phyloP scores from a whole-genome alignment of 2,113 vertebrate species.

The Malurus melanocephalus region DNA sequence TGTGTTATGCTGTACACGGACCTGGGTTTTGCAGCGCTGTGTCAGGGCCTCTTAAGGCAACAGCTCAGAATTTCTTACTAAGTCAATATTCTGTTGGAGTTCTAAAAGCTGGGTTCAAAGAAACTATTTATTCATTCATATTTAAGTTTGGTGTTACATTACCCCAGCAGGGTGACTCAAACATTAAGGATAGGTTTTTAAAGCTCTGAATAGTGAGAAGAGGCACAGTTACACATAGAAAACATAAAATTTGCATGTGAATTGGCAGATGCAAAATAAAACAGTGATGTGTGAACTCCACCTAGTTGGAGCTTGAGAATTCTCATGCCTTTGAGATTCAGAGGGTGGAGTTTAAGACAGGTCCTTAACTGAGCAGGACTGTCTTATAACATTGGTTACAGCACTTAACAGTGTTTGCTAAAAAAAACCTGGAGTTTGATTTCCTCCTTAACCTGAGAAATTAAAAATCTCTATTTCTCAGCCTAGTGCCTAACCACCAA shows the following conservation, averaged over 20 bases:
- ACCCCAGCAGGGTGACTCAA: neutral
- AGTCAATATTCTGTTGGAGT: neutral
- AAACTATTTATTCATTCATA: neutral
- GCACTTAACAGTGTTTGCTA: neutral
- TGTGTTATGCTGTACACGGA: neutral
- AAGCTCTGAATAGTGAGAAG: neutral
- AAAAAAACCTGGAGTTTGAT: neutral
- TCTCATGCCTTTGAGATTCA: neutral
- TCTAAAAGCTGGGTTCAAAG: neutral
- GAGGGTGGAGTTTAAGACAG: neutral
- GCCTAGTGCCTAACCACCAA: neutral
- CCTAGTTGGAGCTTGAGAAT: neutral
- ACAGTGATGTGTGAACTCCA: neutral
- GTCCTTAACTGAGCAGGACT: neutral
- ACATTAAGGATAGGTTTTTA: neutral
- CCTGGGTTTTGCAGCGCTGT: neutral
- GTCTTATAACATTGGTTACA: neutral
- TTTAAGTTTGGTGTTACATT: neutral
- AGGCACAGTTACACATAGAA: neutral
- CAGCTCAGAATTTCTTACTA: neutral
- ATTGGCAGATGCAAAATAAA: slow-evolving; percentile 1
- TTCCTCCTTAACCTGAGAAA: neutral
- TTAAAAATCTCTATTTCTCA: neutral
- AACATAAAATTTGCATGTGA: slow-evolving; percentile 2
- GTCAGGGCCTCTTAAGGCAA: neutral